Conservation (phyloP, 1,140 invertebrate genomes). For the Caenorhabditis brenneri region DNA sequence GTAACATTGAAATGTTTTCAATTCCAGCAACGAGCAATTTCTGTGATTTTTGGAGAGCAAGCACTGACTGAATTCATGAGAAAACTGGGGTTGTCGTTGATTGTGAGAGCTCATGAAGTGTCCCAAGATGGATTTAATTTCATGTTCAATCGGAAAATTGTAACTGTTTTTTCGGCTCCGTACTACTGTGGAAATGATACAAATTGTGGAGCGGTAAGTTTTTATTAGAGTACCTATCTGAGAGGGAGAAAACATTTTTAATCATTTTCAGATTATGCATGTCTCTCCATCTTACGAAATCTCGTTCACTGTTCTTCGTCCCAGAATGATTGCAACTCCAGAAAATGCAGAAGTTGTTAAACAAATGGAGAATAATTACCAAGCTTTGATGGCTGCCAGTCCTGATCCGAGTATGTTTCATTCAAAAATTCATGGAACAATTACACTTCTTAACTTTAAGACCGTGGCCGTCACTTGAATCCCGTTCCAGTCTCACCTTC, state of each 20-base stretch:
- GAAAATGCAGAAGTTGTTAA: background rate
- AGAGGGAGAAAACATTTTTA: too few species aligned
- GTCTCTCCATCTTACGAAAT: conserved; percentile 24
- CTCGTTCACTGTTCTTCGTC: conserved; percentile 37
- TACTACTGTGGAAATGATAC: conserved; percentile 59
- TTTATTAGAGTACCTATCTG: background rate
- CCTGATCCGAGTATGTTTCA: background rate
- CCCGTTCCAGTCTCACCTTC: background rate
- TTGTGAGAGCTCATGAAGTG: conserved; percentile 65
- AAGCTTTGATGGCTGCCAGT: background rate
- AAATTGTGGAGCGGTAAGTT: conserved; percentile 52
- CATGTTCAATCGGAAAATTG: conserved; percentile 64
- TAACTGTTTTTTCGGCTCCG: conserved; percentile 60
- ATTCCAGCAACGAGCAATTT: conserved; percentile 36
- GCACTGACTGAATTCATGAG: conserved; percentile 52
- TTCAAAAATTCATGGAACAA: too few species aligned
- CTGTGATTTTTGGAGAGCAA: conserved; percentile 56
- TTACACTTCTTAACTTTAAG: background rate
- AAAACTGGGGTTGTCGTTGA: conserved; percentile 52
- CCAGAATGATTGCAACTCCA: conserved; percentile 8
- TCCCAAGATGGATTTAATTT: conserved; percentile 76
- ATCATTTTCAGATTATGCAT: conserved; percentile 36
- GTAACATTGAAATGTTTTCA: background rate
- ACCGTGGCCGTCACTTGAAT: background rate
- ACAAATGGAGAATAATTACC: conserved; percentile 18